A percentile compares a stretch with the other conserved stretches of the same genome.
Evolutionary conservation across 92 coral and sea anemone species (phyloP).

Genomic region (Diadumene lineata): DNA sequence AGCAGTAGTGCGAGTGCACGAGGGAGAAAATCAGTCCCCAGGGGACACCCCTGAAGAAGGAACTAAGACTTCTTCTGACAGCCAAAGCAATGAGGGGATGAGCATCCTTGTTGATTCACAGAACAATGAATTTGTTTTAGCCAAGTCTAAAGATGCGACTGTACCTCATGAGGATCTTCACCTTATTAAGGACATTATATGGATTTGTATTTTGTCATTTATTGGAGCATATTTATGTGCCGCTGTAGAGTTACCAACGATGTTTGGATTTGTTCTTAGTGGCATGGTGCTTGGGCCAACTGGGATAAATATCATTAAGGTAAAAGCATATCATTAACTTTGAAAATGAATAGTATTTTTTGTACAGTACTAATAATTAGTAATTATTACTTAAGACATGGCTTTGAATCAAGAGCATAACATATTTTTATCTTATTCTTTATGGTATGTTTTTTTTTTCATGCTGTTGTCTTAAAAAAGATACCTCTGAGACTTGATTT

Average conservation of each 20-base stretch:
- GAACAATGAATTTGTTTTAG: slow-evolving; percentile 89
- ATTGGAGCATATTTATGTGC: slow-evolving; percentile 78
- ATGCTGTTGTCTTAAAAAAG: too few species aligned
- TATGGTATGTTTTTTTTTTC: too few species aligned
- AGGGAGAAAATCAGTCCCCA: slow-evolving; percentile 49
- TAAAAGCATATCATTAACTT: too few species aligned
- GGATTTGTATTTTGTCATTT: slow-evolving; percentile 75
- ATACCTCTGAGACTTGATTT: too few species aligned
- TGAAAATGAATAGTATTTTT: too few species aligned
- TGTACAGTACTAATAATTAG: too few species aligned
- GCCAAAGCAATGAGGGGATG: slow-evolving; percentile 65
- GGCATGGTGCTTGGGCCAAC: slow-evolving; percentile 97
- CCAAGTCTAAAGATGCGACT: slow-evolving; percentile 96
- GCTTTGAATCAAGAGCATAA: too few species aligned
- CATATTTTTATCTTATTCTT: too few species aligned
- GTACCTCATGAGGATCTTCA: slow-evolving; percentile 95
- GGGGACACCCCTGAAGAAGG: slow-evolving; percentile 27
- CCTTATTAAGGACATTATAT: slow-evolving; percentile 82
- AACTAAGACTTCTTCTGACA: slow-evolving; percentile 24
- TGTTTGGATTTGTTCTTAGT: slow-evolving; percentile 97
- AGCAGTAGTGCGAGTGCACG: slow-evolving; percentile 84
- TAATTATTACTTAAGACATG: too few species aligned
- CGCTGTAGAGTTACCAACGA: slow-evolving; percentile 76
- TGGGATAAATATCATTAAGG: slow-evolving; percentile 88
- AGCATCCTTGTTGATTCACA: slow-evolving; percentile 89